Evolutionary conservation across 1,140 invertebrate species (phyloP), one percentile per base, ranked within the genome.

Genomic region (Drosophila bipectinata): DNA sequence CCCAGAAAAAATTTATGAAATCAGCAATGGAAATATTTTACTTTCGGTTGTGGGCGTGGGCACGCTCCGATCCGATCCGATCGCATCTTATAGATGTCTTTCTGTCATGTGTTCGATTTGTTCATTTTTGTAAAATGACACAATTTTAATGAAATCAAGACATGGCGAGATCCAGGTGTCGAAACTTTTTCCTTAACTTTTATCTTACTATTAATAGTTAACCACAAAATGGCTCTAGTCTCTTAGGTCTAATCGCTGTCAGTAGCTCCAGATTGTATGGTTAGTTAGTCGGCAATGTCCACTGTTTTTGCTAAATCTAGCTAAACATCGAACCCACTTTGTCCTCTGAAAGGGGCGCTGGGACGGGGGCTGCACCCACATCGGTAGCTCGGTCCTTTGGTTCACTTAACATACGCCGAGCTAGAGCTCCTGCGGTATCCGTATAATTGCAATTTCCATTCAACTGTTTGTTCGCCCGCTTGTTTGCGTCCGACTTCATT

Each of bases 401-500:
- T 47, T 52, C 52, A 54, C 45, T 58, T 39, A 21, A 39, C 49
- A 72, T 54, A 53, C 45, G 45, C 47, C 44, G 44, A 37, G 48
- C 48, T 44, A 48, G 53, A 60, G 57, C 56, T 62, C 53, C 49
- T 63, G 48, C 48, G 59, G 73, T 44, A 49, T 77, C 54, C 63
- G 74, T 77, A 82, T 85, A 87, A 87, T 87, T 85, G 82, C 83
- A 78, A 82, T 87, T 80, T 68, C 77, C 82, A 85, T 85, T 85
- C 82, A 87, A 87, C 82, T 85, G 81, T 85, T 85, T 81, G 82
- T 80, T 85, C 45, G 77, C 67, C 56, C 67, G 60, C 60, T 59
- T 59, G 63, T 63, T 58, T 71, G 58, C 60, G 71, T 62, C 61
- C 73, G 47, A 78, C 67, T 78, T 68, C 63, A 59, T 71, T 80